Evolutionary conservation across 1,140 invertebrate species (phyloP).

Genomic region (Frieseomelitta varia): DNA sequence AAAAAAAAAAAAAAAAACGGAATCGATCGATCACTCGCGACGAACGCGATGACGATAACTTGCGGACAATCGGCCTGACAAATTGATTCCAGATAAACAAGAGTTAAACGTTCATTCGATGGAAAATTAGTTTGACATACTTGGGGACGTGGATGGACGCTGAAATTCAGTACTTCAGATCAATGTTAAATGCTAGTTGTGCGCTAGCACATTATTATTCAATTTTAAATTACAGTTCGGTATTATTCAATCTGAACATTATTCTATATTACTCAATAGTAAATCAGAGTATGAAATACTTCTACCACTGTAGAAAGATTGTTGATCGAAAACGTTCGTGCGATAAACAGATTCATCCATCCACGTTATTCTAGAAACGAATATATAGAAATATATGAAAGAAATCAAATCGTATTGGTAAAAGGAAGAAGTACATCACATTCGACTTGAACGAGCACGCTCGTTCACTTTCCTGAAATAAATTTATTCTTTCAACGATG

Average conservation of each 20-base stretch:
- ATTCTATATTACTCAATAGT: no score
- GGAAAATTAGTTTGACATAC: neutral
- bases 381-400: no score
- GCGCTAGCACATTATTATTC: no score
- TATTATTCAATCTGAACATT: no score
- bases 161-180: no score
- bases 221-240: no score
- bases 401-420: no score
- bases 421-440: no score
- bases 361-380: no score
- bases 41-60: neutral
- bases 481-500: neutral
- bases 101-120: neutral
- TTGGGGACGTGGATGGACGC: neutral
- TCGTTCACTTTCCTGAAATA: neutral
- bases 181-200: neutral
- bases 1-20: neutral
- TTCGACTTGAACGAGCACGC: no score
- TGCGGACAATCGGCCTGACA: neutral
- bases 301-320: neutral
- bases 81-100: neutral
- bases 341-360: no score
- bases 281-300: neutral
- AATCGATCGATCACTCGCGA: constrained; percentile 28
- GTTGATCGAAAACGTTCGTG: no score